Evolutionary conservation across 2,797 vertebrate species (phyloP).

Genomic region (Mus minutoides): DNA sequence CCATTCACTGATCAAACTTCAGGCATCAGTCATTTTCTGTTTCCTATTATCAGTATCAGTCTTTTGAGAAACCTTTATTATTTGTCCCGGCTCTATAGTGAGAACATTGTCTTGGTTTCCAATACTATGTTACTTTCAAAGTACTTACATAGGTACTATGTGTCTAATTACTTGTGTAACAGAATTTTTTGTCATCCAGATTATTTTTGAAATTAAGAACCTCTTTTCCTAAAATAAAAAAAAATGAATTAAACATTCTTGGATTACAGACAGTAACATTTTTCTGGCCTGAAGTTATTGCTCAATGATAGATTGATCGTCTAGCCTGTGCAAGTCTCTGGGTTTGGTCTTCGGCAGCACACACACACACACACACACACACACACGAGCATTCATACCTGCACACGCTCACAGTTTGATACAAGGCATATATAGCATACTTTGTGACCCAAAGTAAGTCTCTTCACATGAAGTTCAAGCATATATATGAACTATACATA

Average conservation of each 20-base stretch:
- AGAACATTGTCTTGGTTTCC: conserved; percentile 16
- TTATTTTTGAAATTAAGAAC: conserved; percentile 43
- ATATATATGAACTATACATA: not conserved
- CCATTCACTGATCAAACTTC: conserved; percentile 15
- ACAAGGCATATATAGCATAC: not conserved
- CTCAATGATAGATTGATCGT: not conserved
- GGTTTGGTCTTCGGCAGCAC: not conserved
- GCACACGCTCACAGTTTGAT: not conserved
- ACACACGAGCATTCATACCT: not conserved
- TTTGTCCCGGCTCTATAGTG: not conserved
- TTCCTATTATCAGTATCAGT: conserved; percentile 37
- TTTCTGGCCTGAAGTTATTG: not conserved
- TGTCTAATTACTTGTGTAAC: not conserved
- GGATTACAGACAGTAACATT: conserved; percentile 5
- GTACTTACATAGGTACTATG: not conserved
- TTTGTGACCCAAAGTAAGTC: not conserved
- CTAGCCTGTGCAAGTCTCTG: not conserved
- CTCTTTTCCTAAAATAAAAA: not conserved
- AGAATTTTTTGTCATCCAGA: not conserved
- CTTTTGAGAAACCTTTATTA: conserved; percentile 26
- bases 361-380: not conserved
- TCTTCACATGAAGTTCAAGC: not conserved
- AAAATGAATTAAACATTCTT: not conserved
- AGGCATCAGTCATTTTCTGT: not conserved
- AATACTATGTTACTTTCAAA: conserved; percentile 11